A percentile compares a stretch with the other conserved stretches of the same genome.
phyloP scores from a whole-genome alignment of 1,140 invertebrate species.

The Bombus balteatus region DNA sequence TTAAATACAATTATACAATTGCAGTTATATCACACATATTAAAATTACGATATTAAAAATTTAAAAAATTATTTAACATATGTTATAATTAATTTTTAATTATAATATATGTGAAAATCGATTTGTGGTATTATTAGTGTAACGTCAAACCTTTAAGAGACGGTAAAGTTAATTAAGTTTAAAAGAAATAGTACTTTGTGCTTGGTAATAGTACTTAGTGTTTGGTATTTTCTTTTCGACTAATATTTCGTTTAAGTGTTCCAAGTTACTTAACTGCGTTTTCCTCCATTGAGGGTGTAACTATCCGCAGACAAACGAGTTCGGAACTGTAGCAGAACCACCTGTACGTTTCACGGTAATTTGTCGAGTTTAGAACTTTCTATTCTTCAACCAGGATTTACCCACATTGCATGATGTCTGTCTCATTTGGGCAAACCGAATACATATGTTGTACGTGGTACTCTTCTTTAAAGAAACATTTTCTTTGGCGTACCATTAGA shows the following conservation, averaged over 20 bases:
- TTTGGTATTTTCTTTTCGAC: neutral
- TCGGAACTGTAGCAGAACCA: constrained; percentile 10
- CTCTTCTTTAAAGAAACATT: neutral
- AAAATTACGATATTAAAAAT: no score
- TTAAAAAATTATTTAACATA: no score
- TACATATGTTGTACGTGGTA: no score
- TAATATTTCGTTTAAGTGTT: neutral
- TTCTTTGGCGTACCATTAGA: neutral
- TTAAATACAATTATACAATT: no score
- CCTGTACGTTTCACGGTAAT: constrained; percentile 14
- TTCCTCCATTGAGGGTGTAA: neutral
- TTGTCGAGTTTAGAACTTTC: neutral
- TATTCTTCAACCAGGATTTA: constrained; percentile 11
- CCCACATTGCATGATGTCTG: no score
- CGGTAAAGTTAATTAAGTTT: neutral
- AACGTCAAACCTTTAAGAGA: neutral
- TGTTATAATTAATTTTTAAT: no score
- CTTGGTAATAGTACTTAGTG: neutral
- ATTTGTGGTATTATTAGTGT: neutral
- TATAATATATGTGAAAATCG: no score
- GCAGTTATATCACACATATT: no score
- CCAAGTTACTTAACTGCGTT: neutral
- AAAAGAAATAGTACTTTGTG: neutral
- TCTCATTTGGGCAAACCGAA: neutral
- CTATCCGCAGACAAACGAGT: constrained; percentile 17